Percentiles rank a stretch among this genome's conserved stretches.
Evolutionary conservation across 2,888 invertebrate genomes (phyloP).

Genomic region (Caenorhabditis wallacei): DNA sequence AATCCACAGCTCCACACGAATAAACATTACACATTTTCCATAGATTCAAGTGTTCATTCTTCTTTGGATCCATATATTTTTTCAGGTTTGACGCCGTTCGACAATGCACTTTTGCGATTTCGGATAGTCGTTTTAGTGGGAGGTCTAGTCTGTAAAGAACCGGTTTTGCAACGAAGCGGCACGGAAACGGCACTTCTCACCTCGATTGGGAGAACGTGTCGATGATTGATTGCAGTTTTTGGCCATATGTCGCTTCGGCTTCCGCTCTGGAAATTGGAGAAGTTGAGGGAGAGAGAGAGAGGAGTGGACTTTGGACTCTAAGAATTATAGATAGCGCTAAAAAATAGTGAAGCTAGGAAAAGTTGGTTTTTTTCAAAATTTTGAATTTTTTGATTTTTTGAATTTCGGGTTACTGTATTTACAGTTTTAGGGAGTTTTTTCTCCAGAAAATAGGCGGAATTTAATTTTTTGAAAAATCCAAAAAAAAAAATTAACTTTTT

Average conservation of each 20-base stretch:
- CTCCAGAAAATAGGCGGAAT: no score
- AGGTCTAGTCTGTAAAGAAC: conserved; percentile 50
- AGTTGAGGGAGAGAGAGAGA: neutral
- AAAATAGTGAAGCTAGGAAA: no score
- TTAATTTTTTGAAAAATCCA: no score
- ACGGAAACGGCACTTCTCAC: conserved; percentile 11
- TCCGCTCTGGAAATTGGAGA: conserved; percentile 41
- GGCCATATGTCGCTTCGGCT: conserved; percentile 44
- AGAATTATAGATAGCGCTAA: no score
- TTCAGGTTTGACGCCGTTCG: conserved; percentile 44
- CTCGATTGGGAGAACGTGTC: conserved; percentile 58
- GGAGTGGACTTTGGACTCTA: neutral
- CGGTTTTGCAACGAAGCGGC: no score
- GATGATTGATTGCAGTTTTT: conserved; percentile 58
- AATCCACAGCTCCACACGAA: conserved; percentile 48
- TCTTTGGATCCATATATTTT: conserved; percentile 56
- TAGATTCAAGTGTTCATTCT: conserved; percentile 56
- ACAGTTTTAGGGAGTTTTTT: no score
- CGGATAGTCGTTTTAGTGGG: conserved; percentile 46
- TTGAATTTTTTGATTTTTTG: no score
- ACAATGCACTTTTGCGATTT: conserved; percentile 59
- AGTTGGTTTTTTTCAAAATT: no score
- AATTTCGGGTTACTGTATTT: no score
- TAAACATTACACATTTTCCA: conserved; percentile 63
- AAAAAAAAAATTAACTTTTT: no score